Evolutionary conservation across 1,140 invertebrate species (phyloP).

Genomic region (Ostrea denselamellosa): DNA sequence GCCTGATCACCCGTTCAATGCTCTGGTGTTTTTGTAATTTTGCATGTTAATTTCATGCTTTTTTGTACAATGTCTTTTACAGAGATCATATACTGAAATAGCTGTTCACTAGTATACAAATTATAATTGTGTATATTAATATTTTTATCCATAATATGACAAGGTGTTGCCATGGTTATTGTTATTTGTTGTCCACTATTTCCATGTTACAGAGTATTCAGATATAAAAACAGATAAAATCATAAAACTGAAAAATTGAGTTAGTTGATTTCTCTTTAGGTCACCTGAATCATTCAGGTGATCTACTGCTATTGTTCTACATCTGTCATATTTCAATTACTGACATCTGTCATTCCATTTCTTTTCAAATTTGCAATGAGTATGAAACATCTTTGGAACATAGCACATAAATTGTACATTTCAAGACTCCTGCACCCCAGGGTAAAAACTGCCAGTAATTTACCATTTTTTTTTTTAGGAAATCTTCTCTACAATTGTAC

Average conservation of each 20-base stretch:
- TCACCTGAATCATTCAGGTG: too few species aligned
- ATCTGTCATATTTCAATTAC: too few species aligned
- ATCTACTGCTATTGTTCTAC: too few species aligned
- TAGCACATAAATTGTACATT: neutral
- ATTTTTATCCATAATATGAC: slow-evolving; percentile 29
- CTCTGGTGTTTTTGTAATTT: neutral
- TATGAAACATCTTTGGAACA: too few species aligned
- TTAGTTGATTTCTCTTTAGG: neutral
- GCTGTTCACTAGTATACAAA: slow-evolving; percentile 7
- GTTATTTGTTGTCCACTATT: slow-evolving; percentile 31
- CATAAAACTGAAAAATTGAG: neutral
- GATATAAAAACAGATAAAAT: slow-evolving; percentile 28
- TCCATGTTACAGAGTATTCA: slow-evolving; percentile 33
- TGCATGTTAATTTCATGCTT: neutral
- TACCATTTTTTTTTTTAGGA: too few species aligned
- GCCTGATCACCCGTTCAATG: neutral
- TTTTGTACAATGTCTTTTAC: neutral
- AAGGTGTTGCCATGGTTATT: slow-evolving; percentile 25
- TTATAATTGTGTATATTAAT: slow-evolving; percentile 16
- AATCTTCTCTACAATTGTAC: too few species aligned
- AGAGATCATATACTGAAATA: neutral
- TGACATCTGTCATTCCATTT: too few species aligned
- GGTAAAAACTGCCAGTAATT: too few species aligned
- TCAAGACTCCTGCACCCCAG: too few species aligned
- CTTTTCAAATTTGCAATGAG: too few species aligned